These are phyloP conservation scores for Vulpes ferrilata DNA, from an alignment of 2,113 vertebrate genomes.

Conservation along the genomic window DNA sequence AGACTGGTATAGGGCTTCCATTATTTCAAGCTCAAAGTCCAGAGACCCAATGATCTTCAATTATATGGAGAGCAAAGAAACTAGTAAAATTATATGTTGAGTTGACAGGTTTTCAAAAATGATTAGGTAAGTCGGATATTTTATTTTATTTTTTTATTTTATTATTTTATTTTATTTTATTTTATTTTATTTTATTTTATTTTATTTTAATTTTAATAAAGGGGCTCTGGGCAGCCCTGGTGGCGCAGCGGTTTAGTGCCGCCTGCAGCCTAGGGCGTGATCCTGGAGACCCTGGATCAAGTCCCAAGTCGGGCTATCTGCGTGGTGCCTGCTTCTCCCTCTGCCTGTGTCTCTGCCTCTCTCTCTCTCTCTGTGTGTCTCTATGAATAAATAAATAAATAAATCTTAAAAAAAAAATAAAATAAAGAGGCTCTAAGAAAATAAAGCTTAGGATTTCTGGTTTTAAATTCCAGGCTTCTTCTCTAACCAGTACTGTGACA, in stretches of 20 bases:
- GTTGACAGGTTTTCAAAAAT: conserved; percentile 77
- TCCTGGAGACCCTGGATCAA: too few species aligned
- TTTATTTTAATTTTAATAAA: background rate
- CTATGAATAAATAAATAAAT: too few species aligned
- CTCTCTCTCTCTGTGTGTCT: too few species aligned
- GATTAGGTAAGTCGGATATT: conserved; percentile 62
- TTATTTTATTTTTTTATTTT: background rate
- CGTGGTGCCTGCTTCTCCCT: too few species aligned
- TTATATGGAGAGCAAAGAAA: conserved; percentile 44
- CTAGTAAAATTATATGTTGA: conserved; percentile 46
- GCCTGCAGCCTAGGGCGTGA: too few species aligned
- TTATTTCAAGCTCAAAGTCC: conserved; percentile 66
- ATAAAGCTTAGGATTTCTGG: background rate
- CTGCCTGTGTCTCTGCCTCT: too few species aligned
- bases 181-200: background rate
- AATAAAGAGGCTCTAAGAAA: background rate
- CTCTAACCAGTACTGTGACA: background rate
- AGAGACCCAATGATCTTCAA: conserved; percentile 55
- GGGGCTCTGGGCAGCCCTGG: too few species aligned
- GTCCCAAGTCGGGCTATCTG: too few species aligned
- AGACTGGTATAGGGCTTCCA: conserved; percentile 68
- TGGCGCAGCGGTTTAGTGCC: too few species aligned
- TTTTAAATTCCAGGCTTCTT: background rate
- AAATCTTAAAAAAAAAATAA: too few species aligned
- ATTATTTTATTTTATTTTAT: background rate